Evolutionary conservation across 2,888 invertebrate genomes (phyloP), one percentile per base, ranked within the genome.

Genomic region (Idaea dimidiata): DNA sequence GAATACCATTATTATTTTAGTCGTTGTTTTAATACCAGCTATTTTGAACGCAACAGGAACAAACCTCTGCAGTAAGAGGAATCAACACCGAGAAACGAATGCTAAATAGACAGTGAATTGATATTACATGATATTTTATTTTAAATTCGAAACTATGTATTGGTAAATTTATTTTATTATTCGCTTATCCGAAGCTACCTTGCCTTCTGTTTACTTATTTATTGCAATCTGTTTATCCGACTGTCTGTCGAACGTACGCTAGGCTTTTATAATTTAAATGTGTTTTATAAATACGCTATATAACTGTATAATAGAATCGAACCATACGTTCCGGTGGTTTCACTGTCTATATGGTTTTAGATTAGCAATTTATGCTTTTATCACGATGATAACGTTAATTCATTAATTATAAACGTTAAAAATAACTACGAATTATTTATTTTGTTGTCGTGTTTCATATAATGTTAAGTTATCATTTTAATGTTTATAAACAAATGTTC

Each of bases 31-130:
- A 18, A 62, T 58, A 24, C 24, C 57, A 60, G 61, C 59, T 62
- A 62, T 8, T 43, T 14, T 60, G 59, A 66, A 81, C 84, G 85
- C 67, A 83, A 86, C 87, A 89, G 87, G 86, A 87, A 86, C 86
- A 72, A 87, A 86, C 86, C 80, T 70, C 79, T 79, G 81, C 87
- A 87, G 83, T 77, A 80, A 86, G 86, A 91, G 91, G 91, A 92
- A 91, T 90, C 90, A 90, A 92, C 91, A 91, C 91, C 91, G 91
- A 91, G 43, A 89, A 91, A 89, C 82, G 84, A 87, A 88, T 84
- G 81, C 88, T 90, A 89, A 88, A 90, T 91, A 92, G 91, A 92
- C 91, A 92, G 91, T 91, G 91, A 92, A 90, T 89, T 89, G 91
- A 89, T 91, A 90, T 88, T 87, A 91, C 79, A 87, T 87, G 88